Percentiles rank a stretch among this genome's conserved stretches.
These are phyloP conservation scores for Pseudomyrmex dendroicus DNA, from an alignment of 1,140 invertebrate genomes.

Conservation along the genomic window DNA sequence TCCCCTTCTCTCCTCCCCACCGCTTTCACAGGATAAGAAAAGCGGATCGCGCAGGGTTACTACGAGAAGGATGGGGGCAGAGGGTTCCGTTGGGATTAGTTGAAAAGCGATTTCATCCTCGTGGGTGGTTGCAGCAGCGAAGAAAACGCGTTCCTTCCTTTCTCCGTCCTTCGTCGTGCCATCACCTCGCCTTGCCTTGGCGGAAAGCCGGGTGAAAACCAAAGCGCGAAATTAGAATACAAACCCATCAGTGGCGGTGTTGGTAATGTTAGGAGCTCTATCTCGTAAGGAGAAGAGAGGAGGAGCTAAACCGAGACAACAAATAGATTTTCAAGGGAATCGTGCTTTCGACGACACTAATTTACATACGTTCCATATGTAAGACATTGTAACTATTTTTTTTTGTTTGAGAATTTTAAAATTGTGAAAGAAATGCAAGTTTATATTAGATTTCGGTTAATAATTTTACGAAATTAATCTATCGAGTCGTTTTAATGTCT, in stretches of 20 bases:
- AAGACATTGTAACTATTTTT: constrained; percentile 21
- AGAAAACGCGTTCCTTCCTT: constrained; percentile 71
- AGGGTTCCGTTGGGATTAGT: constrained; percentile 79
- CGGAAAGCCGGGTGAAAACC: constrained; percentile 77
- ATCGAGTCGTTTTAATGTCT: constrained; percentile 23
- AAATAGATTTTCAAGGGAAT: constrained; percentile 70
- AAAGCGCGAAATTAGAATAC: constrained; percentile 83
- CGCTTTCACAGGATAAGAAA: constrained; percentile 62
- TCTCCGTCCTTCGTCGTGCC: constrained; percentile 45
- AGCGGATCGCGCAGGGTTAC: constrained; percentile 46
- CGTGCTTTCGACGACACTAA: constrained; percentile 78
- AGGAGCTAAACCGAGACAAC: constrained; percentile 44
- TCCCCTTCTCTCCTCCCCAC: no score
- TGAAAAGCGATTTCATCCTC: constrained; percentile 79
- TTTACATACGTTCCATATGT: constrained; percentile 82
- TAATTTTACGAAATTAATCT: constrained; percentile 35
- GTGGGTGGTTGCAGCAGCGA: constrained; percentile 71
- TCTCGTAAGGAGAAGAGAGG: constrained; percentile 52
- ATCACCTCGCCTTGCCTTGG: constrained; percentile 50
- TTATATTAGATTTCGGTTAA: not conserved
- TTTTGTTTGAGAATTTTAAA: not conserved
- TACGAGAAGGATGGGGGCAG: not conserved
- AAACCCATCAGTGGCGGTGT: constrained; percentile 76
- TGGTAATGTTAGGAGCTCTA: constrained; percentile 74
- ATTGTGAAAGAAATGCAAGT: not conserved